These are phyloP conservation scores for Sterna hirundo DNA, from an alignment of 2,113 vertebrate species.

Conservation along the genomic window DNA sequence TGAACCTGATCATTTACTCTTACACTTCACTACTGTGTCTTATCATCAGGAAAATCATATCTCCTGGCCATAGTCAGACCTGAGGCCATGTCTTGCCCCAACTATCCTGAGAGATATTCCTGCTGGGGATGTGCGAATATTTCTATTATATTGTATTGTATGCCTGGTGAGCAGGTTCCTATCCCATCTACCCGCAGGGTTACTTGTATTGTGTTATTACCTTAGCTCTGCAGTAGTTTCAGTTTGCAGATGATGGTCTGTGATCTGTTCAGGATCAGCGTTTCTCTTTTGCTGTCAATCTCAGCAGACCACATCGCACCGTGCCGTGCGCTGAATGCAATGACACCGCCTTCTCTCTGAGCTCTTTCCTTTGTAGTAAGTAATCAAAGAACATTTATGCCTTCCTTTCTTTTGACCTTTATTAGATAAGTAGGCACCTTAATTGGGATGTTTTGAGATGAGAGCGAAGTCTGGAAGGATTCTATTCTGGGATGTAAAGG, in stretches of 20 bases:
- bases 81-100: background rate
- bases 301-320: background rate
- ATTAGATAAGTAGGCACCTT: constrained; percentile 32
- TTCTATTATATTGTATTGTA: background rate
- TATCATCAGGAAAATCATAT: background rate
- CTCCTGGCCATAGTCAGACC: background rate
- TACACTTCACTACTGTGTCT: background rate
- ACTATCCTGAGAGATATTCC: background rate
- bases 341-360: background rate
- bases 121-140: background rate
- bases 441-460: background rate
- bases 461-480: constrained; percentile 30
- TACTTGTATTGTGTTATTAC: background rate
- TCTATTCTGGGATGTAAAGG: constrained; percentile 50
- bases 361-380: background rate
- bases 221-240: background rate
- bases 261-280: background rate
- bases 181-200: background rate
- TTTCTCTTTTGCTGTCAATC: background rate
- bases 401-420: constrained; percentile 61
- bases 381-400: background rate
- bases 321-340: background rate
- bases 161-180: background rate
- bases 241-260: background rate
- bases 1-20: background rate